Conservation (phyloP, 2,113 vertebrate genomes). For the Microcebus murinus region DNA sequence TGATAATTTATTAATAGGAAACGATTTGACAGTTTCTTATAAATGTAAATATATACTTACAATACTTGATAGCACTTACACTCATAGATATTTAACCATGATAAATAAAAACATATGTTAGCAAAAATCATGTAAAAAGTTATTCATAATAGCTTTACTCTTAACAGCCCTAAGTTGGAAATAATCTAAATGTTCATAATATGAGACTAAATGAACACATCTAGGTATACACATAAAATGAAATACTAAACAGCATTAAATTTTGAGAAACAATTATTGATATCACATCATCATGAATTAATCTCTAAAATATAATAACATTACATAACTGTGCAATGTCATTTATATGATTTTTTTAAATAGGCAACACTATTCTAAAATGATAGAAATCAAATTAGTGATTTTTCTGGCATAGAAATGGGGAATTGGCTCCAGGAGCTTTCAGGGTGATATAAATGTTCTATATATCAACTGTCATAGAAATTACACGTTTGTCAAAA, state of each 20-base stretch:
- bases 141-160: not conserved
- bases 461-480: not conserved
- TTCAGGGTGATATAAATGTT: not conserved
- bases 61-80: not conserved
- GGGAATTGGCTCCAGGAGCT: not conserved
- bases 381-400: not conserved
- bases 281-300: not conserved
- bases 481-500: not conserved
- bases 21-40: not conserved
- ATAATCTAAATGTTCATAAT: not conserved
- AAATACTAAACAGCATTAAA: not conserved
- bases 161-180: not conserved
- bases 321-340: not conserved
- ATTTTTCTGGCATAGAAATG: not conserved
- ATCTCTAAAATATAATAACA: not conserved
- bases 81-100: not conserved
- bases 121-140: not conserved
- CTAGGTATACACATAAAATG: not conserved
- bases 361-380: not conserved
- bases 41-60: not conserved
- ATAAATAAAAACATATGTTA: conserved; percentile 2
- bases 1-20: not conserved
- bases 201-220: not conserved
- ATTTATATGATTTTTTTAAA: not conserved
- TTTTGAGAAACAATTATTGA: not conserved